These are phyloP conservation scores for Garra rufa DNA, from an alignment of 2,113 vertebrate genomes.

Conservation along the genomic window DNA sequence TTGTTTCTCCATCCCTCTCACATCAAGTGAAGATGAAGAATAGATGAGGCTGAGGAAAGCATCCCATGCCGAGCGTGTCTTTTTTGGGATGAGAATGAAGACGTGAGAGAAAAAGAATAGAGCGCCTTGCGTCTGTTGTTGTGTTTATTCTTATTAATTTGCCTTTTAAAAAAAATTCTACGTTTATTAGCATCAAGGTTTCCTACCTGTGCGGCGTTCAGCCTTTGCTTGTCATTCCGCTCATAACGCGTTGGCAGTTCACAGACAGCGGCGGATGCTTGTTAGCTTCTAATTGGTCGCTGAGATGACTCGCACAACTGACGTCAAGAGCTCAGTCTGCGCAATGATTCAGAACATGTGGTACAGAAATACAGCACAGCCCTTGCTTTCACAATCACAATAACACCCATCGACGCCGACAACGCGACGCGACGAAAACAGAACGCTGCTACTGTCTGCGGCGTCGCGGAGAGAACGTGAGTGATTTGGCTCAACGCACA, in stretches of 20 bases:
- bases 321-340: conserved; percentile 50
- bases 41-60: conserved; percentile 24
- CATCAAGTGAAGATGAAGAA: conserved; percentile 46
- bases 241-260: conserved; percentile 50
- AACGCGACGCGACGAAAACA: neutral
- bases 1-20: conserved; percentile 49
- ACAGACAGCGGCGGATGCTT: conserved; percentile 48
- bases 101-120: neutral
- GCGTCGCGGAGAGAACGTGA: neutral
- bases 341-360: conserved; percentile 30
- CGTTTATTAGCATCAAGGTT: neutral
- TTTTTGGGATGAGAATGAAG: neutral
- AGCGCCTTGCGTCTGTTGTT: neutral
- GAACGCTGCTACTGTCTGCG: too few species aligned
- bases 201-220: conserved; percentile 25
- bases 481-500: neutral
- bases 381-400: neutral
- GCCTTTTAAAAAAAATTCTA: neutral
- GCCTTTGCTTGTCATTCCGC: conserved; percentile 49
- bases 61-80: conserved; percentile 6
- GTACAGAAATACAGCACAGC: neutral
- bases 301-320: conserved; percentile 42
- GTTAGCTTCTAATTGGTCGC: conserved; percentile 51
- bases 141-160: neutral
- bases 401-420: neutral